Percentiles rank a stretch among this genome's conserved stretches.
Evolutionary conservation across 2,888 invertebrate genomes (phyloP).

Genomic region (Elmis aenea): DNA sequence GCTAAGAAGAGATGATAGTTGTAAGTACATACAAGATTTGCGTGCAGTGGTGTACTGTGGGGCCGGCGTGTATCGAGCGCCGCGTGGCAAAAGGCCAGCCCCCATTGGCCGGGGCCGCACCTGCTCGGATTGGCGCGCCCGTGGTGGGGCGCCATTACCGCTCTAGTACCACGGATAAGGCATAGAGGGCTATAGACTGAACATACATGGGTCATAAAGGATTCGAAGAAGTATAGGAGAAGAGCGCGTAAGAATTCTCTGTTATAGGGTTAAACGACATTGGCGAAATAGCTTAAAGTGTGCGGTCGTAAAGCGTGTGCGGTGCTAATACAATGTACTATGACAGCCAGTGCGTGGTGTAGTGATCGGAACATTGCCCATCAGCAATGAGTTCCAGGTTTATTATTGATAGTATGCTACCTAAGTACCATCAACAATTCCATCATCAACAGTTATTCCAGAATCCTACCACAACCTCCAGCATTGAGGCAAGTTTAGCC

Average conservation of each 20-base stretch:
- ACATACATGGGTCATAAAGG: conserved; percentile 83
- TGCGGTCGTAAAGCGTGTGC: conserved; percentile 40
- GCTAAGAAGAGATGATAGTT: too few relatives aligned
- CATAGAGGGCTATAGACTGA: conserved; percentile 79
- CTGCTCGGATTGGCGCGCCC: conserved; percentile 48
- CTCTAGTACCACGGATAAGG: conserved; percentile 62
- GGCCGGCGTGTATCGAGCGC: conserved; percentile 27
- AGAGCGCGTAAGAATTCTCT: conserved; percentile 52
- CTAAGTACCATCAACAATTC: conserved; percentile 83
- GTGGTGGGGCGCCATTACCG: conserved; percentile 50
- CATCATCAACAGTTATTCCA: conserved; percentile 64
- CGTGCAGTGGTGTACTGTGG: conserved; percentile 23
- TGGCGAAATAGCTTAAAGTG: conserved; percentile 38
- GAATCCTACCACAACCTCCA: conserved; percentile 53
- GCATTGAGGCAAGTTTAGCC: conserved; percentile 69
- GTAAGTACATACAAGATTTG: neutral
- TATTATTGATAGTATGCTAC: conserved; percentile 97
- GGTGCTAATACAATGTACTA: conserved; percentile 34
- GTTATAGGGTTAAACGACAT: conserved; percentile 45
- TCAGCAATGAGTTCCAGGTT: conserved; percentile 92
- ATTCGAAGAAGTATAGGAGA: conserved; percentile 69
- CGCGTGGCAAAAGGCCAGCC: conserved; percentile 39
- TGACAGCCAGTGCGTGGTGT: conserved; percentile 43
- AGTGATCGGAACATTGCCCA: conserved; percentile 40
- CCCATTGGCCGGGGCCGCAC: conserved; percentile 51